Evolutionary conservation across 2,888 invertebrate species (phyloP).

Genomic region (Adela reaumurella): DNA sequence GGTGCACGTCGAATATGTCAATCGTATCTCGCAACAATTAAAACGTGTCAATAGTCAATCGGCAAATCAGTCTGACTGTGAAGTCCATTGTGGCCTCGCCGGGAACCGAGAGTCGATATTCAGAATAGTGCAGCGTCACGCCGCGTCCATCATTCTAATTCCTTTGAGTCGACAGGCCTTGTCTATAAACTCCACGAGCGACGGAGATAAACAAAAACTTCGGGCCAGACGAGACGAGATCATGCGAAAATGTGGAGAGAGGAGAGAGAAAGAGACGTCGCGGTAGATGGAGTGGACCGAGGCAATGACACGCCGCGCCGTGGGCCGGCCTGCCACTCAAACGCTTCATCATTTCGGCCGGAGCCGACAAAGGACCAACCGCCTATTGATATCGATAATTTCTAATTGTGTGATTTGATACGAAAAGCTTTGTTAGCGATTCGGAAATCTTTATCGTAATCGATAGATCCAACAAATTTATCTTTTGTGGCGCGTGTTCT

Average conservation of each 20-base stretch:
- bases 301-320: conserved; percentile 27
- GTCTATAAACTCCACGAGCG: conserved; percentile 16
- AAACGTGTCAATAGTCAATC: conserved; percentile 13
- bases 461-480: conserved; percentile 40
- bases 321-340: neutral
- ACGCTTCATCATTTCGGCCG: conserved; percentile 1
- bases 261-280: conserved; percentile 1
- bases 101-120: neutral
- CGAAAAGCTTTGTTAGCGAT: conserved; percentile 48
- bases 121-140: conserved; percentile 28
- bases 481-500: conserved; percentile 28
- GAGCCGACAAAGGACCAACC: conserved; percentile 44
- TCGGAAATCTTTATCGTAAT: conserved; percentile 45
- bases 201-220: neutral
- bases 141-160: conserved; percentile 42
- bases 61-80: conserved; percentile 5
- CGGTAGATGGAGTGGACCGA: conserved; percentile 17
- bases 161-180: conserved; percentile 43
- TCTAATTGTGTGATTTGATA: conserved; percentile 56
- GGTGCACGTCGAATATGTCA: too few species aligned
- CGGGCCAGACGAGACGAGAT: neutral
- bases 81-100: conserved; percentile 5
- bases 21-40: conserved; percentile 11
- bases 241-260: neutral
- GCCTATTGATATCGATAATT: conserved; percentile 36